Conservation (phyloP, 2,888 invertebrate species). For the Drosophila ustulata region DNA sequence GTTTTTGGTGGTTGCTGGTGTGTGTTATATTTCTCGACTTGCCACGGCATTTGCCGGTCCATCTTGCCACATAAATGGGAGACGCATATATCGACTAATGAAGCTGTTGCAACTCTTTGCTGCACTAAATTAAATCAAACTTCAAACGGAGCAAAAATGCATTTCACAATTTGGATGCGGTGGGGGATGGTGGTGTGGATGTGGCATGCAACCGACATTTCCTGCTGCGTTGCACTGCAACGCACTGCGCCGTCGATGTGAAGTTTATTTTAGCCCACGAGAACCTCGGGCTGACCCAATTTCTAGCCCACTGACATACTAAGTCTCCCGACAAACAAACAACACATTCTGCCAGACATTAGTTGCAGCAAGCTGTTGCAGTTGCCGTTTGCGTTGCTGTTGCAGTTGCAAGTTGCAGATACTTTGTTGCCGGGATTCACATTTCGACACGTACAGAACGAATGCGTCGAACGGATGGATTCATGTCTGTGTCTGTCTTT, state of each 20-base stretch:
- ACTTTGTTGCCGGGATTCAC: slow-evolving; percentile 53
- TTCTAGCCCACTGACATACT: slow-evolving; percentile 56
- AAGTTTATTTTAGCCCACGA: slow-evolving; percentile 59
- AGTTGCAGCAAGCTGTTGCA: slow-evolving; percentile 39
- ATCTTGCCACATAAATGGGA: slow-evolving; percentile 7
- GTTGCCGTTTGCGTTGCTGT: slow-evolving; percentile 29
- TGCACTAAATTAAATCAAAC: slow-evolving; percentile 46
- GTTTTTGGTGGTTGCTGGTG: neutral
- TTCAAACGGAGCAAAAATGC: slow-evolving; percentile 43
- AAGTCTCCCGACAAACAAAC: slow-evolving; percentile 22
- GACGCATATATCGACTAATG: slow-evolving; percentile 34
- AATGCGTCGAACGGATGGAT: slow-evolving; percentile 37
- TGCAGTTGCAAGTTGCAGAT: slow-evolving; percentile 47
- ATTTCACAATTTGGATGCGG: neutral
- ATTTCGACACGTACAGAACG: slow-evolving; percentile 69
- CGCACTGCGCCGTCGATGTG: neutral
- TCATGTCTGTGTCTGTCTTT: slow-evolving; percentile 25
- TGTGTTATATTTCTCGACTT: slow-evolving; percentile 12
- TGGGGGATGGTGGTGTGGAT: neutral
- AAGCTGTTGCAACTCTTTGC: slow-evolving; percentile 40
- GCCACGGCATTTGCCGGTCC: slow-evolving; percentile 23
- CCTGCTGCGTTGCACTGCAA: slow-evolving; percentile 46
- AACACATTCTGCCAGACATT: slow-evolving; percentile 40
- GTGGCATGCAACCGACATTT: slow-evolving; percentile 56
- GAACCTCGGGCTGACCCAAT: slow-evolving; percentile 59